A percentile compares a stretch with the other conserved stretches of the same genome.
Evolutionary conservation across 2,797 vertebrate species (phyloP).

Genomic region (Sphaeramia orbicularis): DNA sequence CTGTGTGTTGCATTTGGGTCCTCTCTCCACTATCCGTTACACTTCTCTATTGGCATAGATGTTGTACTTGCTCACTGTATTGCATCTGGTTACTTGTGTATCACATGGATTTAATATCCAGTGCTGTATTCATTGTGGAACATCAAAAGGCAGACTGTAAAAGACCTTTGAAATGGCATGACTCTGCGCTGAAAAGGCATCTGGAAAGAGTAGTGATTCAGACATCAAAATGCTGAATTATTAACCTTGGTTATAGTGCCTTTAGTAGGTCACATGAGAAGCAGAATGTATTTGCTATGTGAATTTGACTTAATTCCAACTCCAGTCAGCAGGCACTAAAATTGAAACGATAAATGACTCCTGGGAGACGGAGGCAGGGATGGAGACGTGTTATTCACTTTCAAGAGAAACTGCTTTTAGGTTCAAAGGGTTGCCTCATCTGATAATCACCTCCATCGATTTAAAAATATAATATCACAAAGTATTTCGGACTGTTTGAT

Average conservation of each 20-base stretch:
- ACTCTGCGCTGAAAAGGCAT: constrained; percentile 1
- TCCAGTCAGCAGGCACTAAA: constrained; percentile 36
- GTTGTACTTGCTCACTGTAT: neutral
- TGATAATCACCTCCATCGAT: constrained; percentile 21
- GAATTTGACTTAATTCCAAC: constrained; percentile 26
- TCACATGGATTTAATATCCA: neutral
- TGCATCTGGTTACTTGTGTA: neutral
- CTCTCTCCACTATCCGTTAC: neutral
- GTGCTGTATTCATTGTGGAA: neutral
- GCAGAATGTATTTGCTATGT: constrained; percentile 9
- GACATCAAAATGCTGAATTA: constrained; percentile 10
- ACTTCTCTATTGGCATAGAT: neutral
- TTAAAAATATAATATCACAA: constrained; percentile 3
- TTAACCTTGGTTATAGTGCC: constrained; percentile 1
- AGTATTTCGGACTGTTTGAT: neutral
- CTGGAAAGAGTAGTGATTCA: neutral
- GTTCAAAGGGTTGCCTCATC: constrained; percentile 37
- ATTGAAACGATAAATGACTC: constrained; percentile 30
- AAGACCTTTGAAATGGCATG: neutral
- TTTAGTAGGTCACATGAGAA: constrained; percentile 11
- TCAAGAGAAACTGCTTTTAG: constrained; percentile 2
- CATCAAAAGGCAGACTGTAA: neutral
- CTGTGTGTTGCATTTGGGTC: too few species aligned
- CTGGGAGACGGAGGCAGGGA: constrained; percentile 14
- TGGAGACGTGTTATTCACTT: constrained; percentile 14